These are phyloP conservation scores for Sprattus sprattus DNA, from an alignment of 2,113 vertebrate species.

Conservation along the genomic window DNA sequence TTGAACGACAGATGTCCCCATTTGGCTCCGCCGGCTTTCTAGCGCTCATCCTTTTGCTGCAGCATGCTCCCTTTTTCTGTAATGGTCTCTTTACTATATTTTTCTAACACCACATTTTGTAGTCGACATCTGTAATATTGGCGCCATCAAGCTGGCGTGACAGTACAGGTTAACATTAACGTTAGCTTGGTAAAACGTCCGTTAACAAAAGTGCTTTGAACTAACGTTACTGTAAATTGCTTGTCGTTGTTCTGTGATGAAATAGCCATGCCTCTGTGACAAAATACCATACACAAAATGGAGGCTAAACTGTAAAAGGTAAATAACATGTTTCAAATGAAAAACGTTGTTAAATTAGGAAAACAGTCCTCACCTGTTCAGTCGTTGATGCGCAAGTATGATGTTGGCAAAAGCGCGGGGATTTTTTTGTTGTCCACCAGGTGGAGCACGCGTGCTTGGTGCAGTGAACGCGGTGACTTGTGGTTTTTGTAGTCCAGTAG, in stretches of 20 bases:
- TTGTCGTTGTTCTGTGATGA: neutral
- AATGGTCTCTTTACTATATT: neutral
- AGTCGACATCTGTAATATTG: conserved; percentile 3
- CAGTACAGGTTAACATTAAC: neutral
- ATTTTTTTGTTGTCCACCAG: conserved; percentile 53
- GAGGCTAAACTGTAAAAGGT: neutral
- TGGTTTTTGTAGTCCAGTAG: conserved; percentile 63
- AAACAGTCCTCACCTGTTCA: conserved; percentile 64
- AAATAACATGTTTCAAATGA: neutral
- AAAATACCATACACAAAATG: neutral
- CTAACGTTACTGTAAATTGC: conserved; percentile 9
- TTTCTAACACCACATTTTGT: neutral
- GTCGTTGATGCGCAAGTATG: conserved; percentile 29
- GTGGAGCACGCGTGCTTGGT: conserved; percentile 63
- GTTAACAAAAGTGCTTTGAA: conserved; percentile 36
- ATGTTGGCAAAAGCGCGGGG: conserved; percentile 48
- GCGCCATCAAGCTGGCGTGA: conserved; percentile 1
- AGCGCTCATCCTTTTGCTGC: neutral
- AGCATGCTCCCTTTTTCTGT: neutral
- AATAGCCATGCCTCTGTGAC: neutral
- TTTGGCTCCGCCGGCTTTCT: conserved; percentile 9
- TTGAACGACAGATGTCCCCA: conserved; percentile 3
- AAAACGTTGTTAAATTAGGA: neutral
- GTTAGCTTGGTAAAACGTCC: conserved; percentile 18
- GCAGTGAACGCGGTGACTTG: conserved; percentile 54